Evolutionary conservation across 2,797 vertebrate species (phyloP).

Genomic region (Phalloptychus januarius): DNA sequence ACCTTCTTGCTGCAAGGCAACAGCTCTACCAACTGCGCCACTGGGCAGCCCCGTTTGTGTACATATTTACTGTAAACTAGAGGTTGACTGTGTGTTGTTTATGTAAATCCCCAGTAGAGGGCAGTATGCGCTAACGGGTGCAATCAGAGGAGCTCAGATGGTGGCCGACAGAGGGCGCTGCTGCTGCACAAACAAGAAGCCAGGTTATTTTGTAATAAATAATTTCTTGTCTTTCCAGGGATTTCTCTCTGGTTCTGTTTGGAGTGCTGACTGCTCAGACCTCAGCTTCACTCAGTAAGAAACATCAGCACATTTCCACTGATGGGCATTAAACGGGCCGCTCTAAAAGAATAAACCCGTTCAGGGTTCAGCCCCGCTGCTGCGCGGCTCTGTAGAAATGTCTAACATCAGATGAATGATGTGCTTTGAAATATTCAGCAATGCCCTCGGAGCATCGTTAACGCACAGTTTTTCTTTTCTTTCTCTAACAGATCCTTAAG

Average conservation of each 20-base stretch:
- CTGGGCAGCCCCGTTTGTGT: too few species aligned
- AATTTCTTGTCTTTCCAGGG: conserved; percentile 47
- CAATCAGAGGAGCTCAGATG: background rate
- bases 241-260: conserved; percentile 27
- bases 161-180: conserved; percentile 33
- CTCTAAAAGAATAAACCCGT: background rate
- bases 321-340: conserved; percentile 12
- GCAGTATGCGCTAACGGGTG: conserved; percentile 28
- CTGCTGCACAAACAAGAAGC: conserved; percentile 14
- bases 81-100: conserved; percentile 8
- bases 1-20: too few species aligned
- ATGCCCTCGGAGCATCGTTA: background rate
- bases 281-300: conserved; percentile 55
- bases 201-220: background rate
- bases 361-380: background rate
- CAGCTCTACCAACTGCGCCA: too few species aligned
- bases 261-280: conserved; percentile 38
- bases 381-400: background rate
- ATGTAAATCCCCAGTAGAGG: conserved; percentile 58
- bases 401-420: background rate
- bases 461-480: conserved; percentile 6
- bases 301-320: conserved; percentile 1
- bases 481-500: conserved; percentile 43
- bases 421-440: conserved; percentile 8
- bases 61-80: too few species aligned